Evolutionary conservation across 2,113 vertebrate genomes (phyloP), one percentile per base, ranked within the genome.

Genomic region (Notarius lentiginosus): DNA sequence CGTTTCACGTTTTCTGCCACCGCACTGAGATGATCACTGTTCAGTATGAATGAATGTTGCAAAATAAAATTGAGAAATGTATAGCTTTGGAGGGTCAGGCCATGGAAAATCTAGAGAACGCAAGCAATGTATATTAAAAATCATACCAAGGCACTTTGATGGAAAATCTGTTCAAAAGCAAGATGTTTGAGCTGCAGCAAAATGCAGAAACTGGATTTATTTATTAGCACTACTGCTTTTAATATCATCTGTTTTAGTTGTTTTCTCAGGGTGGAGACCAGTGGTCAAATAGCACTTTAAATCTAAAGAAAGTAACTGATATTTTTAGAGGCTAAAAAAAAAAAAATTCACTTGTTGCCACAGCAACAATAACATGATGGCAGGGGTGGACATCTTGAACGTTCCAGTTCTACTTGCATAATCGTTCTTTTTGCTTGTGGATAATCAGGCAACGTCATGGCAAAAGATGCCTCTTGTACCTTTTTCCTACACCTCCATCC

Each of bases 101-200:
- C 66, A 56, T 30, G 60, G 60, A 55, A 66, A 9, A 51, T 51
- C 83, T 61, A 75, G 53, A 84, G 66, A 15, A 84, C 9, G 15
- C 56, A 84, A 76, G 41, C 70, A 10, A 75, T n/a, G 27, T 49
- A 24, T 7, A n/a, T 49, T 34, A 47, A 41, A 84, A 47, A 79
- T 12, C 15, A 77, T 34, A 30, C 8, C 8, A 34, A 34, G 17
- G 75, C 11, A 27, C 9, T 84, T 65, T 63, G 63, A 7, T 7
- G 63, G 53, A 49, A 65, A 56, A 72, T 58, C 22, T 9, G 49
- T 84, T 84, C 27, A 60, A 41, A 75, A 73, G 51, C 83, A 84
- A 58, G 73, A 70, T 41, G 58, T 18, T 47, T 24, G 14, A 72
- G n/a, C 82, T 68, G 18, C 51, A 65, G 7, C 60, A 84, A 51